phyloP scores from a whole-genome alignment of 2,888 invertebrate species.

The Drosophila picticornis region DNA sequence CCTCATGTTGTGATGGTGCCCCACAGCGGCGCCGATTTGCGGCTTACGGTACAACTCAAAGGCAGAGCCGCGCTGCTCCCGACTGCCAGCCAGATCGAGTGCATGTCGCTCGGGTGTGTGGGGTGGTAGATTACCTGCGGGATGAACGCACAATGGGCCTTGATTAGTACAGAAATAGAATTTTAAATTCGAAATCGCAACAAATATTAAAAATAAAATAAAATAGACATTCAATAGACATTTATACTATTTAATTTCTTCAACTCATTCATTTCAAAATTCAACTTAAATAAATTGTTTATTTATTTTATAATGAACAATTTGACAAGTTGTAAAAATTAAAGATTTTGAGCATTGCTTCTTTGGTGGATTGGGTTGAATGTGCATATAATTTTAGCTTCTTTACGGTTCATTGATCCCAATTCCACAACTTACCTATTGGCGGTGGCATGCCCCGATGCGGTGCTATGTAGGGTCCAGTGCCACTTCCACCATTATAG shows the following conservation, averaged over 20 bases:
- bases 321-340: too few species aligned
- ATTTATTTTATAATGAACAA: neutral
- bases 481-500: constrained; percentile 83
- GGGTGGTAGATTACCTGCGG: constrained; percentile 83
- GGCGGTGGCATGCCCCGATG: constrained; percentile 85
- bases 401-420: neutral
- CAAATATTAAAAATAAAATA: neutral
- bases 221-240: neutral
- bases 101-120: constrained; percentile 85
- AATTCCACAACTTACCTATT: constrained; percentile 74
- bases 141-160: neutral
- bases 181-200: neutral
- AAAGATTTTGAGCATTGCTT: neutral
- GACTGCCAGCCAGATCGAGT: constrained; percentile 91
- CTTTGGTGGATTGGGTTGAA: neutral
- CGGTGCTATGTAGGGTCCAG: constrained; percentile 84
- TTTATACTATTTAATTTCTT: neutral
- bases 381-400: neutral
- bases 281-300: neutral
- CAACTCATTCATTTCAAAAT: neutral
- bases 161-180: neutral
- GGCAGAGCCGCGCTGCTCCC: constrained; percentile 97
- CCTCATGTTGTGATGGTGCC: constrained; percentile 92
- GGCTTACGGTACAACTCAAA: constrained; percentile 97
- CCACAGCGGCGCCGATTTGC: constrained; percentile 86